Base-by-base conservation (phyloP, 2,888 invertebrate species). In the Brachynemurus nebulosus region DNA sequence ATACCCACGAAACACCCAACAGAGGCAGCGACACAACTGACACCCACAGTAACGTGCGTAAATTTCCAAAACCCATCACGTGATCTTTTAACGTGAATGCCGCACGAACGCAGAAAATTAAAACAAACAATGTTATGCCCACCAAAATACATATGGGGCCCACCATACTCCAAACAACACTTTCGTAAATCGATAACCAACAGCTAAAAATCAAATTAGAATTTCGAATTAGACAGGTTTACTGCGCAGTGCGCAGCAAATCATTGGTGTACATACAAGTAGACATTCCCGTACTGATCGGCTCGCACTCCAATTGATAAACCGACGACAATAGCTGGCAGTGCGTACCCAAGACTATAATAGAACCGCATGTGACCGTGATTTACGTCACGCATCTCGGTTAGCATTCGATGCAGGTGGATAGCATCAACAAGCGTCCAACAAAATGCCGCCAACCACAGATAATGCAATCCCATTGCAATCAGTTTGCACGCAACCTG, bases 341-440 rank as follows among this genome's bases (percentile, higher is more conserved):
- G 76, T 45, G 86, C 93, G 62, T 93, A 96, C 12, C 92, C 95
- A 58, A 89, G 75, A 12, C 88, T 84, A 54, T 91, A 88, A 61
- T 90, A 95, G 61, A 93, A 90, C 47, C 78, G 73, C 82, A 95
- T 88, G 25, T 86, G 85, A 4, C 91, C 95, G 62, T 92, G 90
- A 70, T 96, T 95, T 39, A 96, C 91, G 64, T 95, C 93, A 3
- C 95, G 73, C 74, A 95, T 84, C 68, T 95, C 95, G 2, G 92
- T 90, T 53, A 96, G 68, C 80, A 95, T 88, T 37, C 96, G 75
- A 59, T 95, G 89, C 45, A 95, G 70, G 65, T 96, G 95, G 53
- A 93, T 76, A 21, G 90, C 86, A 64, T 92, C 92, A 43, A 92
- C 85, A 52, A 93, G 77, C 55, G 86, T 77, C 96, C 96, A 96